Percentiles rank a stretch among this genome's conserved stretches.
Conservation (phyloP, 2,113 vertebrate genomes). For the Mirza zaza region DNA sequence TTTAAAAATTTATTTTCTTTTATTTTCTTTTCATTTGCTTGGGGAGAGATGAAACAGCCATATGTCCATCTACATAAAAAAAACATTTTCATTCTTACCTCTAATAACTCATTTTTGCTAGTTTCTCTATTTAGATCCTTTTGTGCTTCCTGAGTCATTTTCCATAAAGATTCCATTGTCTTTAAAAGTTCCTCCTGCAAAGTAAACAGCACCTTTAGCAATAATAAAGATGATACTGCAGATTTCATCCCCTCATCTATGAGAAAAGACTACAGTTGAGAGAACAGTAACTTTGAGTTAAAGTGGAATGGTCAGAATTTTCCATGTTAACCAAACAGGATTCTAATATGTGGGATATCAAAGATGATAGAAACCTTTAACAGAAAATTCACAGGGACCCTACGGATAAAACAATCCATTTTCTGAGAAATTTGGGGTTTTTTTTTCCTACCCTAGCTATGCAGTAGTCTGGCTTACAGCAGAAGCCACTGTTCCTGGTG, state of each 20-base stretch:
- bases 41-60: too few species aligned
- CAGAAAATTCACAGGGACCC: background rate
- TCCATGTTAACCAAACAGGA: too few species aligned
- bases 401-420: background rate
- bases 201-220: background rate
- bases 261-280: background rate
- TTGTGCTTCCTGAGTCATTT: background rate
- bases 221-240: background rate
- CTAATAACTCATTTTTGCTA: background rate
- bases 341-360: too few species aligned
- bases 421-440: background rate
- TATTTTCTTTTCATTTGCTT: too few species aligned
- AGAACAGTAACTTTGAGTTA: too few species aligned
- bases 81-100: background rate
- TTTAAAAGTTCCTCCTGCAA: background rate
- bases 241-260: background rate
- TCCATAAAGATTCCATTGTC: background rate
- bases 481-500: too few species aligned
- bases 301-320: too few species aligned
- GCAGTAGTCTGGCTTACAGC: too few species aligned
- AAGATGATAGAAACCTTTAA: background rate
- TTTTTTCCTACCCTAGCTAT: background rate
- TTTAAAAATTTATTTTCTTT: too few species aligned
- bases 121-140: background rate
- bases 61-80: background rate